Conservation (phyloP, 1,140 invertebrate genomes). For the Adoxophyes honmai region DNA sequence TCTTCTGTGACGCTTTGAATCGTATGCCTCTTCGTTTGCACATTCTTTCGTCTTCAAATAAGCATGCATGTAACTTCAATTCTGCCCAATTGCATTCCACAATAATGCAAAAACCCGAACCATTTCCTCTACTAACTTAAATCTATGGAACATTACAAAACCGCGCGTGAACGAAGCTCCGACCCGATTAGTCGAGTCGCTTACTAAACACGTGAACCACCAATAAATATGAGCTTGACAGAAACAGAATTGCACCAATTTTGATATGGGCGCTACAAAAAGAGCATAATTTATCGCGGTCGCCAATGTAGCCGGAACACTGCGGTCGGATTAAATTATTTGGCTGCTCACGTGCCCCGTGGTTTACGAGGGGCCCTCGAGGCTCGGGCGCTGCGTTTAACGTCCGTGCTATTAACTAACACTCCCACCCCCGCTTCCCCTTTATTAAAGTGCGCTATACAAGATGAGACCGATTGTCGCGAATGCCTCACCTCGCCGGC, state of each 20-base stretch:
- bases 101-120: too few species aligned
- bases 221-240: slow-evolving; percentile 1
- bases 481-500: not conserved
- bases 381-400: slow-evolving; percentile 21
- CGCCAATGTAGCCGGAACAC: not conserved
- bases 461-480: not conserved
- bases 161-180: too few species aligned
- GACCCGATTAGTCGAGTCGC: too few species aligned
- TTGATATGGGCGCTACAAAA: slow-evolving; percentile 7
- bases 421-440: not conserved
- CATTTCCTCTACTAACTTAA: too few species aligned
- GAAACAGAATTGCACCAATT: slow-evolving; percentile 9
- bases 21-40: too few species aligned
- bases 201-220: not conserved
- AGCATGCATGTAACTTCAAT: too few species aligned
- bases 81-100: too few species aligned
- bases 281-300: slow-evolving; percentile 25
- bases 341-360: slow-evolving; percentile 27
- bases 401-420: slow-evolving; percentile 29
- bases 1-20: too few species aligned
- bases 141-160: too few species aligned
- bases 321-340: slow-evolving; percentile 30
- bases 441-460: slow-evolving; percentile 14
- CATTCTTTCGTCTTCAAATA: too few species aligned
- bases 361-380: slow-evolving; percentile 18